Conservation (phyloP, 37 sponge, comb jelly and placozoan genomes). For the Mnemiopsis leidyi region DNA sequence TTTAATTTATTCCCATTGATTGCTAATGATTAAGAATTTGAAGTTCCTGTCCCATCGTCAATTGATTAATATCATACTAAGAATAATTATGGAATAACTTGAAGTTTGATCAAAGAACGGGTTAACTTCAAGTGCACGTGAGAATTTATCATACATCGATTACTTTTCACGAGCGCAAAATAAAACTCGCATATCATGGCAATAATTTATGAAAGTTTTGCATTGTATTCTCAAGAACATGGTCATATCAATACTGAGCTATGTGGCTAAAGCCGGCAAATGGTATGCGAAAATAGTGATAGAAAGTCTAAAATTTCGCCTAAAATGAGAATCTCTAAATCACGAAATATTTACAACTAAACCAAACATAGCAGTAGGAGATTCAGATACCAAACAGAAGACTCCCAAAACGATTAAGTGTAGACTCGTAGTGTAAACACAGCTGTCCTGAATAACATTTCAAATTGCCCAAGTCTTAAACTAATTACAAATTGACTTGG, state of each 20-base stretch:
- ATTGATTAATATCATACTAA: too few species aligned
- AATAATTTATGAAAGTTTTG: too few species aligned
- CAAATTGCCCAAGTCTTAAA: not conserved
- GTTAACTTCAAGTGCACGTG: too few species aligned
- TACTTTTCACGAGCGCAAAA: too few species aligned
- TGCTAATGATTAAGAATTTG: too few species aligned
- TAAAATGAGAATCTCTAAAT: not conserved
- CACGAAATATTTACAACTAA: not conserved
- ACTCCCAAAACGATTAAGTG: not conserved
- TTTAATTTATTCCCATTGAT: too few species aligned
- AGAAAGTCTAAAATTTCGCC: not conserved
- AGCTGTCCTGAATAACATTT: not conserved
- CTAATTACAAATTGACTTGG: not conserved
- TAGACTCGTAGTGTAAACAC: not conserved
- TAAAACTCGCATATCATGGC: too few species aligned
- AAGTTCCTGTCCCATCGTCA: too few species aligned
- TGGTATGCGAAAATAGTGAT: not conserved
- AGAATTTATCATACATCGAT: too few species aligned
- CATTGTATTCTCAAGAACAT: too few species aligned
- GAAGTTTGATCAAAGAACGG: too few species aligned
- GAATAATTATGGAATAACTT: too few species aligned
- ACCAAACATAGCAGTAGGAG: not conserved
- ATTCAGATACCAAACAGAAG: not conserved
- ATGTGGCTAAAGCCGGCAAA: not conserved
- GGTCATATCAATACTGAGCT: not conserved